Conservation (phyloP, 2,113 vertebrate genomes). For the Crotalus horridus region DNA sequence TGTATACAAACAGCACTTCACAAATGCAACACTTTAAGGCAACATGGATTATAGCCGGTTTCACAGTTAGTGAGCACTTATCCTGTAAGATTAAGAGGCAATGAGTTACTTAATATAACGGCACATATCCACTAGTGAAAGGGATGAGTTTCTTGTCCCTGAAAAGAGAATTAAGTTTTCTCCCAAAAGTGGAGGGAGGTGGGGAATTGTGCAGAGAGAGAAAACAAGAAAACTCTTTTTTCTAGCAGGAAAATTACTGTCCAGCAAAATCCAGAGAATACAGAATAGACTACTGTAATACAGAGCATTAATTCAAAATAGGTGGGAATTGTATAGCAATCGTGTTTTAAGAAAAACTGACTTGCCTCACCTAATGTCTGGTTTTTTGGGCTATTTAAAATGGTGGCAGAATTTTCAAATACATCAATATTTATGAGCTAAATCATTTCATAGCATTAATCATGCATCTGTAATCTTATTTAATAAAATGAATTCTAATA, state of each 20-base stretch:
- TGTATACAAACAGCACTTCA: neutral
- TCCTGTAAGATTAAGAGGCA: neutral
- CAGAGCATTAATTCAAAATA: neutral
- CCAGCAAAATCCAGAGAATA: neutral
- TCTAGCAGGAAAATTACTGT: neutral
- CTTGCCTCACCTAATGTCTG: neutral
- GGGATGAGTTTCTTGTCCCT: neutral
- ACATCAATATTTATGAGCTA: neutral
- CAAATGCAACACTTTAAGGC: neutral
- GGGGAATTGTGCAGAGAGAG: neutral
- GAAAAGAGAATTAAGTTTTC: neutral
- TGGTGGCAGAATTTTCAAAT: neutral
- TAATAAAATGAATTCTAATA: neutral
- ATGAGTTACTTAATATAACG: neutral
- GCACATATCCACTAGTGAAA: neutral
- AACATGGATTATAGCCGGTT: neutral
- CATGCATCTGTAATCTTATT: neutral
- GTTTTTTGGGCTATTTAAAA: neutral
- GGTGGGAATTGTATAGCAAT: neutral
- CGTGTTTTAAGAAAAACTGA: neutral
- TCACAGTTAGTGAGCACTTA: neutral
- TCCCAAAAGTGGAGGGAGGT: neutral
- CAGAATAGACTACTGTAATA: neutral
- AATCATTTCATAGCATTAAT: neutral
- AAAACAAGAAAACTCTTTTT: neutral